Evolutionary conservation across 2,888 invertebrate species (phyloP), one percentile per base, ranked within the genome.

Genomic region (Athetis lepigone): DNA sequence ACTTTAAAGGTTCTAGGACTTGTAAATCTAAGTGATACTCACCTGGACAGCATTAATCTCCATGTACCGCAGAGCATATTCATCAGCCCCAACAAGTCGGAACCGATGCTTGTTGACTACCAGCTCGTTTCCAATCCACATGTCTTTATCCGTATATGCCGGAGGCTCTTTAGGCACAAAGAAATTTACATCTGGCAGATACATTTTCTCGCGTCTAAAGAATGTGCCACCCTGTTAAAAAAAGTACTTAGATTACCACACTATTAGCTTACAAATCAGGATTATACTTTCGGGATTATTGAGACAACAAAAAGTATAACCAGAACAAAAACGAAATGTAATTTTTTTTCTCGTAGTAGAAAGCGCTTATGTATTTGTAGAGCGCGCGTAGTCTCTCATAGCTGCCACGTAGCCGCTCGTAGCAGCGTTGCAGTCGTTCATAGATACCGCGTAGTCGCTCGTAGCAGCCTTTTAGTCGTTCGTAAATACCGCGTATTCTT

Each of bases 51-150:
- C 93, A 89, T 98, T 95, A 7, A 97, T 85, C 89, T 99, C 98
- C 98, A 98, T 97, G 85, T 98, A 98, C 43, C 97, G 96, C 51
- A 98, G 90, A 0, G 98, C 97, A 85, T 98, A 99, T 83, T 98
- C 97, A 87, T 99, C 99, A 1, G 98, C 98, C 2, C 97, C 96
- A 1, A 96, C 94, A 29, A 99, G 94, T 49, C 97, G 93, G 88
- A 99, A 99, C 47, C 96, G 90, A 83, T 98, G 98, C 75, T 96
- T 96, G 85, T 97, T 97, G 18, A 99, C 95, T 40, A 96, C 96
- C 45, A 99, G 83, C 45, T 96, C 96, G 21, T 97, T 97, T 2
- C 99, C 99, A 21, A 99, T 96, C 93, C 97, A 98, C 94, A 99
- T 97, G 87, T 99, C 97, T 76, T 96, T 95, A 6, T 98, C 96